Conservation (phyloP, 2,113 vertebrate species). For the Pteronura brasiliensis region DNA sequence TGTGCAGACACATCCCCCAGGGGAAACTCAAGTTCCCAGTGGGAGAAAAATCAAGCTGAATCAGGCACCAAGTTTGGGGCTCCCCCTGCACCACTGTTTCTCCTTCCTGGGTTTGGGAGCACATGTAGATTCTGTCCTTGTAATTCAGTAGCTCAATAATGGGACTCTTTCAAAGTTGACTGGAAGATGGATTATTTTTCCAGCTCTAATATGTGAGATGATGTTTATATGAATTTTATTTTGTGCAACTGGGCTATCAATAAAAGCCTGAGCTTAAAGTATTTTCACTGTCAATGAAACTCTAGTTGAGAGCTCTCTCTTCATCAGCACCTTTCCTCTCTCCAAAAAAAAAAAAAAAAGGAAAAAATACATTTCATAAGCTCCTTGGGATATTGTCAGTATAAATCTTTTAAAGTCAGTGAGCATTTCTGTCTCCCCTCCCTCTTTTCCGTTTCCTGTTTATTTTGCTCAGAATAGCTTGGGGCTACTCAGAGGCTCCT, state of each 20-base stretch:
- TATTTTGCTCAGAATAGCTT: constrained; percentile 64
- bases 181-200: constrained; percentile 60
- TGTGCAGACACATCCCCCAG: not conserved
- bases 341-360: not conserved
- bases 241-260: constrained; percentile 63
- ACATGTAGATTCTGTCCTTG: not conserved
- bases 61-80: not conserved
- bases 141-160: constrained; percentile 19
- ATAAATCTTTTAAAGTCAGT: constrained; percentile 59
- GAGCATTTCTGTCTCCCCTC: constrained; percentile 51
- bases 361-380: constrained; percentile 39
- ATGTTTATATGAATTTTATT: constrained; percentile 71
- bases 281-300: constrained; percentile 64
- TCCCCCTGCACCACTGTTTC: not conserved
- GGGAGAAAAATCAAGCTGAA: not conserved
- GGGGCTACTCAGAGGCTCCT: constrained; percentile 45
- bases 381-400: constrained; percentile 48
- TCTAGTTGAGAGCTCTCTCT: constrained; percentile 59
- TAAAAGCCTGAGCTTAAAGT: constrained; percentile 56
- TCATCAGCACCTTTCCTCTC: constrained; percentile 42
- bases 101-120: not conserved
- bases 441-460: constrained; percentile 59
- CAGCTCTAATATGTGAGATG: constrained; percentile 68
- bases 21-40: not conserved
- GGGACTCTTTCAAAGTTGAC: constrained; percentile 38